phyloP scores from a whole-genome alignment of 64 coral and sea anemone genomes.

The Stichodactyla mertensii region DNA sequence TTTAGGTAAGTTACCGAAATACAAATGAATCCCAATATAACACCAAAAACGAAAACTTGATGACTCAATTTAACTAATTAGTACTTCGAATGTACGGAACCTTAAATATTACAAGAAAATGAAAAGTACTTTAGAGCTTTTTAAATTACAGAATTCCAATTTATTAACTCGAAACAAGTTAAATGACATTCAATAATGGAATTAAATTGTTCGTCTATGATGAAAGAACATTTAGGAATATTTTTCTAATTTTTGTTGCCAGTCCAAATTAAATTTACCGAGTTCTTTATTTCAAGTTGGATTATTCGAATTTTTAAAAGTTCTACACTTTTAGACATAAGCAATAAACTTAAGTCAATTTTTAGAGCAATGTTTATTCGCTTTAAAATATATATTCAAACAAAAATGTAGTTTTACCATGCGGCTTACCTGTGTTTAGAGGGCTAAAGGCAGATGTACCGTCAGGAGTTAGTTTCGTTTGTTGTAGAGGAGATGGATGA shows the following conservation, averaged over 20 bases:
- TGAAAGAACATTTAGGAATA: background rate
- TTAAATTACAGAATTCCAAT: constrained; percentile 24
- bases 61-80: constrained; percentile 20
- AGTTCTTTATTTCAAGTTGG: background rate
- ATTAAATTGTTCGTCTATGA: background rate
- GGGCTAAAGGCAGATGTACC: constrained; percentile 77
- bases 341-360: constrained; percentile 1
- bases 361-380: background rate
- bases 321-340: background rate
- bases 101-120: background rate
- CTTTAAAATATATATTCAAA: background rate
- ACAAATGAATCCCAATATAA: background rate
- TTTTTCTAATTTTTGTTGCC: background rate
- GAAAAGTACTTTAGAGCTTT: background rate
- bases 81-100: background rate
- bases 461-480: constrained; percentile 61
- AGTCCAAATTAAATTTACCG: background rate
- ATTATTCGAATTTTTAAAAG: background rate
- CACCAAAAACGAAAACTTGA: background rate
- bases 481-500: constrained; percentile 69
- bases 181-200: constrained; percentile 13
- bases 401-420: background rate
- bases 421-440: constrained; percentile 5
- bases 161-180: constrained; percentile 16
- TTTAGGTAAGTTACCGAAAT: background rate